Evolutionary conservation across 2,888 invertebrate genomes (phyloP).

Genomic region (Drosophila monieri): DNA sequence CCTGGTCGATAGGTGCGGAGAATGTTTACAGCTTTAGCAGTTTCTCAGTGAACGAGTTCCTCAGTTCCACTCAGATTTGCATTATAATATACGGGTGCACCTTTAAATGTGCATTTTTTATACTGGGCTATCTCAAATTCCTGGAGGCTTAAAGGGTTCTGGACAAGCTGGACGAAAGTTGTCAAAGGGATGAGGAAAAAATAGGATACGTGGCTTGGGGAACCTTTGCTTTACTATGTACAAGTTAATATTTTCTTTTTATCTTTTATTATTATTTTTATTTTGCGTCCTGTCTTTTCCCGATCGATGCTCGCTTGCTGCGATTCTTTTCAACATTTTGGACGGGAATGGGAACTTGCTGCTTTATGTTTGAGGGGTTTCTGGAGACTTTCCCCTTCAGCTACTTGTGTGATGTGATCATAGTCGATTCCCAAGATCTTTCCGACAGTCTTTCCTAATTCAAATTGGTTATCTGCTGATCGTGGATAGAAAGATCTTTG

Average conservation of each 20-base stretch:
- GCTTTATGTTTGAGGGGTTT: conserved; percentile 19
- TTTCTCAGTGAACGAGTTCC: conserved; percentile 59
- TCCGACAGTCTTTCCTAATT: conserved; percentile 62
- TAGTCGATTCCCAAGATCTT: conserved; percentile 44
- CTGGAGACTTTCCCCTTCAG: conserved; percentile 66
- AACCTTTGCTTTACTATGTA: conserved; percentile 28
- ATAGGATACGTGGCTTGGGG: conserved; percentile 19
- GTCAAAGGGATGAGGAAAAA: conserved; percentile 10
- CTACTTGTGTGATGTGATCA: conserved; percentile 57
- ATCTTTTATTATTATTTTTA: too few relatives aligned
- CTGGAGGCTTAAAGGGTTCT: conserved; percentile 31
- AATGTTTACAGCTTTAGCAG: conserved; percentile 36
- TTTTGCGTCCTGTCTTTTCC: too few relatives aligned
- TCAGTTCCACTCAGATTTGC: conserved; percentile 59
- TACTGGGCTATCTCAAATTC: conserved; percentile 34
- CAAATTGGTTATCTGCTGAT: conserved; percentile 54
- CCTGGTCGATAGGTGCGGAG: conserved; percentile 30
- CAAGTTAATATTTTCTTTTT: too few relatives aligned
- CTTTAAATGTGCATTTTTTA: conserved; percentile 41
- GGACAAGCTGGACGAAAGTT: conserved; percentile 46
- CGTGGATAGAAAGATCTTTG: too few relatives aligned
- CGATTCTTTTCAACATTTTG: too few relatives aligned
- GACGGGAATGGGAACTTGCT: too few relatives aligned
- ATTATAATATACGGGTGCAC: conserved; percentile 42
- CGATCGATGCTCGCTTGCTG: too few relatives aligned